Percentiles rank a stretch among this genome's conserved stretches.
Evolutionary conservation across 2,888 invertebrate species (phyloP).

Genomic region (Osmoderma eremita): DNA sequence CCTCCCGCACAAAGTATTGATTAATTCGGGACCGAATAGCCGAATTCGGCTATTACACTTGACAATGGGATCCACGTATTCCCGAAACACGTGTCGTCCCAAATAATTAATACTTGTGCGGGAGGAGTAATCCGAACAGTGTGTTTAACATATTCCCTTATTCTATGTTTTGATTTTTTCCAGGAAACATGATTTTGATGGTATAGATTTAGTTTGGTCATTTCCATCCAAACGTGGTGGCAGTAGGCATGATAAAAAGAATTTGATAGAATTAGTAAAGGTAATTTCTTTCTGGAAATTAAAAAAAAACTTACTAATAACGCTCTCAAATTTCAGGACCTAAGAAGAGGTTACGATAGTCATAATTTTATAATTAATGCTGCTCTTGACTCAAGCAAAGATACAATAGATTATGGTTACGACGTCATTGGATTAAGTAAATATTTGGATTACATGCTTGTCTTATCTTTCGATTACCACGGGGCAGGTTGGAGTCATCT

Average conservation of each 20-base stretch:
- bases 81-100: too few species aligned
- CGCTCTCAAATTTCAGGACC: conserved; percentile 66
- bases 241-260: conserved; percentile 79
- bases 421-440: conserved; percentile 77
- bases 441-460: conserved; percentile 78
- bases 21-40: too few species aligned
- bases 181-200: conserved; percentile 79
- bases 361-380: conserved; percentile 79
- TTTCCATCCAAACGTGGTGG: conserved; percentile 85
- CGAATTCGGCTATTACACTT: too few species aligned
- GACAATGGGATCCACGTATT: too few species aligned
- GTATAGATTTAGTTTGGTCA: conserved; percentile 87
- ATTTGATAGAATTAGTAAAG: conserved; percentile 81
- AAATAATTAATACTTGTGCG: not conserved
- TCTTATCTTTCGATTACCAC: conserved; percentile 92
- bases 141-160: too few species aligned
- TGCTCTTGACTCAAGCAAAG: conserved; percentile 81
- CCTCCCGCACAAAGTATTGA: too few species aligned
- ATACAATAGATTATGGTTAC: conserved; percentile 80
- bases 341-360: conserved; percentile 76
- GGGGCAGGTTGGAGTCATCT: conserved; percentile 79
- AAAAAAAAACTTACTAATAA: conserved; percentile 13
- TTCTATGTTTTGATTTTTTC: not conserved
- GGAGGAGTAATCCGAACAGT: too few species aligned
- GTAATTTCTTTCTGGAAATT: conserved; percentile 60